Evolutionary conservation across 2,797 vertebrate species (phyloP).

Genomic region (Octomys mimax): DNA sequence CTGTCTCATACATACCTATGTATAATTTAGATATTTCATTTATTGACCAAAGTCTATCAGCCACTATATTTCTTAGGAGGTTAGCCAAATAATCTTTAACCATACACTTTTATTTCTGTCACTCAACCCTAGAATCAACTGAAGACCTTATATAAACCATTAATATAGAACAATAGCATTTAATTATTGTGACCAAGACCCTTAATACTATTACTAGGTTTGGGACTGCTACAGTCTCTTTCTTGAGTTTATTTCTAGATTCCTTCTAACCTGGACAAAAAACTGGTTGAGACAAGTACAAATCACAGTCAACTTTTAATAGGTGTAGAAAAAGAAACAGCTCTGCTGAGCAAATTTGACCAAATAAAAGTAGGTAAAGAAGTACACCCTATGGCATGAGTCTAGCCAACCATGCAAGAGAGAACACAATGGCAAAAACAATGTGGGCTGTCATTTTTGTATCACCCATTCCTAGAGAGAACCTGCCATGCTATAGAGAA

Average conservation of each 20-base stretch:
- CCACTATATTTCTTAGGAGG: background rate
- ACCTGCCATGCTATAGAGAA: background rate
- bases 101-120: background rate
- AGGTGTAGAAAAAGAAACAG: background rate
- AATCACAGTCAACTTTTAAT: background rate
- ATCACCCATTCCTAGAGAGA: background rate
- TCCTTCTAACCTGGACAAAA: background rate
- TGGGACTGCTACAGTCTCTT: background rate
- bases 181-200: slow-evolving; percentile 2
- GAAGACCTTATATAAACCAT: background rate
- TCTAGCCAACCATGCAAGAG: background rate
- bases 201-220: background rate
- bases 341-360: background rate
- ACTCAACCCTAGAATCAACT: background rate
- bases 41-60: background rate
- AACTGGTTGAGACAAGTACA: background rate
- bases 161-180: background rate
- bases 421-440: background rate
- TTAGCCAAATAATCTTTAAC: background rate
- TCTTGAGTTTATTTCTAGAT: background rate
- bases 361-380: background rate
- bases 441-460: background rate
- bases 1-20: background rate
- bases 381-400: background rate
- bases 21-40: slow-evolving; percentile 17